These are phyloP conservation scores for Cryptoprocta ferox DNA, from an alignment of 2,797 vertebrate genomes.

Conservation along the genomic window DNA sequence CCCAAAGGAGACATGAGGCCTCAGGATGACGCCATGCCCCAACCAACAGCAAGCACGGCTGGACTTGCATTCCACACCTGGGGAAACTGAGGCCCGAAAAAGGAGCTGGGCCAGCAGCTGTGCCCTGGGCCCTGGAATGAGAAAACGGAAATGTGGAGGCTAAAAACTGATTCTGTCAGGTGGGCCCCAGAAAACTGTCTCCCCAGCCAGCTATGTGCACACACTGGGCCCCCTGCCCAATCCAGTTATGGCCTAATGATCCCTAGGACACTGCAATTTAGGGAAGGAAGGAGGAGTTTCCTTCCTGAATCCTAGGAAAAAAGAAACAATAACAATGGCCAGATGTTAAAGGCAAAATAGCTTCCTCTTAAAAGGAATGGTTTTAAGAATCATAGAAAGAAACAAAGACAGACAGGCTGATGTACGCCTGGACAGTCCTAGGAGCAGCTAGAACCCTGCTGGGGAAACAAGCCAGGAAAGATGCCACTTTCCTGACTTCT, in stretches of 20 bases:
- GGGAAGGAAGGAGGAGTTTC: neutral
- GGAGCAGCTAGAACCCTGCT: neutral
- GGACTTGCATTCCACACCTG: neutral
- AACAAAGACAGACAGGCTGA: neutral
- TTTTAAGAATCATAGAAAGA: neutral
- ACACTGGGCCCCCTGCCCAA: too few species aligned
- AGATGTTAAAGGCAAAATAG: neutral
- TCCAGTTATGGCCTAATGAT: neutral
- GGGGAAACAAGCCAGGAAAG: neutral
- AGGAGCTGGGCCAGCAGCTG: neutral
- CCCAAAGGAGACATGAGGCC: neutral
- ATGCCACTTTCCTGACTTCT: neutral
- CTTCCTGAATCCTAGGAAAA: neutral
- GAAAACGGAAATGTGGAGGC: neutral
- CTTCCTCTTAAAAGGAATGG: neutral
- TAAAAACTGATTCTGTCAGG: neutral
- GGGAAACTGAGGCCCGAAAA: neutral
- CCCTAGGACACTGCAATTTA: neutral
- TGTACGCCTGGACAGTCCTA: fast-evolving
- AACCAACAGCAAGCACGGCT: neutral
- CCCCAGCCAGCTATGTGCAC: neutral
- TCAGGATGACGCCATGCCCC: too few species aligned
- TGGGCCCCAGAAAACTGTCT: neutral
- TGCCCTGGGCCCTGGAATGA: neutral
- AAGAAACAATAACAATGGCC: neutral